A percentile compares a stretch with the other conserved stretches of the same genome.
These are phyloP conservation scores for Neofelis nebulosa DNA, from an alignment of 2,113 vertebrate species.

Conservation along the genomic window DNA sequence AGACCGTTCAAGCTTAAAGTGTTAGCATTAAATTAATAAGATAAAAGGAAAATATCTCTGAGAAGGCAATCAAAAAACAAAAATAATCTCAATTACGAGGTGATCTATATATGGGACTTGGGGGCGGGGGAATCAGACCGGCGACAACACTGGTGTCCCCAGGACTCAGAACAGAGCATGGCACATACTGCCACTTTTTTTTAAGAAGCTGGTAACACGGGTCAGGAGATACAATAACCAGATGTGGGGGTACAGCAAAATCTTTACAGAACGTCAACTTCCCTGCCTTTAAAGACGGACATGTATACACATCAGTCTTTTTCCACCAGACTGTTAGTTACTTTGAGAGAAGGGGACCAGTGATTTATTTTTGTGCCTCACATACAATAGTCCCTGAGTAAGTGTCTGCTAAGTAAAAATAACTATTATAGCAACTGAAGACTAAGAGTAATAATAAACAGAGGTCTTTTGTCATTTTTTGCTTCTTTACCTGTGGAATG, in stretches of 20 bases:
- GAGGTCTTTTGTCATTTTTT: neutral
- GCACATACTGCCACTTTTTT: neutral
- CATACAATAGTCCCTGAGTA: neutral
- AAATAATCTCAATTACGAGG: neutral
- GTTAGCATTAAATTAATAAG: neutral
- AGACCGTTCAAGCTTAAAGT: neutral
- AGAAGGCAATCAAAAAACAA: neutral
- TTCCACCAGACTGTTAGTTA: neutral
- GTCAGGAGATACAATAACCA: neutral
- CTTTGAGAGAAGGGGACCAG: neutral
- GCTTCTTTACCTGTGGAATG: slow-evolving; percentile 94
- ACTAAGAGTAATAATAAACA: neutral
- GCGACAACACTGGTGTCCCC: neutral
- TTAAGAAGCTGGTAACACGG: neutral
- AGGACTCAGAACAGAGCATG: neutral
- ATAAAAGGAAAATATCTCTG: neutral
- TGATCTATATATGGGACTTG: neutral
- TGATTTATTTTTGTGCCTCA: neutral
- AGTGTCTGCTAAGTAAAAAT: neutral
- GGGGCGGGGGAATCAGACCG: neutral
- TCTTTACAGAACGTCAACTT: neutral
- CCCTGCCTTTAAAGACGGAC: neutral
- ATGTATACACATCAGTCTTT: neutral
- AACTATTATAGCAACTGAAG: neutral
- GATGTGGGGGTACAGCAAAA: neutral